Evolutionary conservation across 1,140 invertebrate species (phyloP).

Genomic region (Venustaconcha ellipsiformis): DNA sequence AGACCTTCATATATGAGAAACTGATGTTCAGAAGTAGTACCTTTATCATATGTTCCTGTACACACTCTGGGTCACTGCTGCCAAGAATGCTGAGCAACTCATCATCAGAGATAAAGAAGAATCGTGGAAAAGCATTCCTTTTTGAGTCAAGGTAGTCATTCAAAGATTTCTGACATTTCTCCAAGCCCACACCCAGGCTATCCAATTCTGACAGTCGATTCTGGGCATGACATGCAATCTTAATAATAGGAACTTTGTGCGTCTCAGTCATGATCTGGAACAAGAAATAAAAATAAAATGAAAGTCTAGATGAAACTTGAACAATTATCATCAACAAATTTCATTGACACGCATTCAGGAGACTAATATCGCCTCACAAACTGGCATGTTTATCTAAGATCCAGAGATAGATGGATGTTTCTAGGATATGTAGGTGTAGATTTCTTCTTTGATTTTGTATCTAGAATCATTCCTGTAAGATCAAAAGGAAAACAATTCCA

Average conservation of each 20-base stretch:
- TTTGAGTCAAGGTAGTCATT: constrained; percentile 91
- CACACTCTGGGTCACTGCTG: constrained; percentile 81
- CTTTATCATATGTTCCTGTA: constrained; percentile 94
- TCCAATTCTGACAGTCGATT: constrained; percentile 83
- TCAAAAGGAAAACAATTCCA: too few species aligned
- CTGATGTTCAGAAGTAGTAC: constrained; percentile 63
- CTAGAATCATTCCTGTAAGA: too few species aligned
- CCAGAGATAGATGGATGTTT: too few species aligned
- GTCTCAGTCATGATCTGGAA: constrained; percentile 85
- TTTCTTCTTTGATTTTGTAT: too few species aligned
- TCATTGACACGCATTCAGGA: too few species aligned
- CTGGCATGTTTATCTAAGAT: too few species aligned
- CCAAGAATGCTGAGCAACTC: constrained; percentile 91
- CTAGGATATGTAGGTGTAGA: too few species aligned
- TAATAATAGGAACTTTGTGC: constrained; percentile 80
- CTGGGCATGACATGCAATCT: constrained; percentile 78
- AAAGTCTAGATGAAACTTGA: not conserved
- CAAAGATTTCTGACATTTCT: constrained; percentile 90
- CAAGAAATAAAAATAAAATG: constrained; percentile 23
- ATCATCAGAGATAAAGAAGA: constrained; percentile 94
- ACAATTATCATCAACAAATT: too few species aligned
- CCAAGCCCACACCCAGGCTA: constrained; percentile 79
- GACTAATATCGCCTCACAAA: too few species aligned
- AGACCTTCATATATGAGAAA: too few species aligned
- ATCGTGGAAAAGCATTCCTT: constrained; percentile 86